A percentile compares a stretch with the other conserved stretches of the same genome.
Conservation (phyloP, 2,113 vertebrate species). For the Scartelaos histophorus region DNA sequence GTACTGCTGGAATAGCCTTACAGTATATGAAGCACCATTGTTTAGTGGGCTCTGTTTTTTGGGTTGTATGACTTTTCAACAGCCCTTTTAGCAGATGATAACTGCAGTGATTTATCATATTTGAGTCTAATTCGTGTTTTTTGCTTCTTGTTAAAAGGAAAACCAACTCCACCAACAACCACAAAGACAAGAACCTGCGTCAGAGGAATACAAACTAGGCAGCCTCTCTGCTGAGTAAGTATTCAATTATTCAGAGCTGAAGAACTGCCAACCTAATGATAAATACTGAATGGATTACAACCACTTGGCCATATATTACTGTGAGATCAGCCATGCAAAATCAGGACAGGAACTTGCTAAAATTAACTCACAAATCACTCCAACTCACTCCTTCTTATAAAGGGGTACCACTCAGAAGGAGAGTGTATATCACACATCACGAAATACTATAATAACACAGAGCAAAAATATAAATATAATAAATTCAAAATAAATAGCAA, state of each 20-base stretch:
- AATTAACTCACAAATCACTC: background rate
- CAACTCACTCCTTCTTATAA: constrained; percentile 13
- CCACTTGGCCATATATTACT: constrained; percentile 20
- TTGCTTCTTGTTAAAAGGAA: constrained; percentile 80
- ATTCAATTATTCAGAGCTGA: constrained; percentile 42
- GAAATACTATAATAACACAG: no score
- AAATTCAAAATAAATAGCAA: no score
- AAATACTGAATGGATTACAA: constrained; percentile 26
- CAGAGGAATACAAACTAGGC: constrained; percentile 97
- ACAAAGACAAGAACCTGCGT: constrained; percentile 99
- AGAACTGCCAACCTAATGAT: constrained; percentile 25
- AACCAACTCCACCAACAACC: constrained; percentile 99
- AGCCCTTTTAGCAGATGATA: background rate
- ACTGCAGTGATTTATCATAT: background rate
- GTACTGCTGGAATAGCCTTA: no score
- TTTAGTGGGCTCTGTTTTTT: background rate
- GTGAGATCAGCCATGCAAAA: background rate
- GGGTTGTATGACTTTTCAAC: background rate
- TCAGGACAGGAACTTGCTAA: background rate
- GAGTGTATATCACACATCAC: no score
- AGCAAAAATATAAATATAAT: no score
- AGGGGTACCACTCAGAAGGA: background rate
- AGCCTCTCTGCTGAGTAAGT: constrained; percentile 72
- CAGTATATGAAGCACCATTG: no score
- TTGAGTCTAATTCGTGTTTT: constrained; percentile 30